A percentile compares a stretch with the other conserved stretches of the same genome.
These are phyloP conservation scores for Spongilla lacustris DNA, from an alignment of 37 sponge, comb jelly and placozoan genomes.

Conservation along the genomic window DNA sequence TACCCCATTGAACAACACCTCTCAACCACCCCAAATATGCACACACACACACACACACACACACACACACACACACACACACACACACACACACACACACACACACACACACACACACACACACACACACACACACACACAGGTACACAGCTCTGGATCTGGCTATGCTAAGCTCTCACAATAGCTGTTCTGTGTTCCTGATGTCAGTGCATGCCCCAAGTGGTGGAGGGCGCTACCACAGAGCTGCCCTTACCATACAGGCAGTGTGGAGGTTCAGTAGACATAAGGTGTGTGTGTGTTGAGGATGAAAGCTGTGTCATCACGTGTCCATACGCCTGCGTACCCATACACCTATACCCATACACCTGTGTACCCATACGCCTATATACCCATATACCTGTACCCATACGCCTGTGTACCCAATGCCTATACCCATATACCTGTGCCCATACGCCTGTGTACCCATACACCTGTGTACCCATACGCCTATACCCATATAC, in stretches of 20 bases:
- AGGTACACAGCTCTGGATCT: constrained; percentile 62
- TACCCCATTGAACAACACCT: neutral
- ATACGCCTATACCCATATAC: neutral
- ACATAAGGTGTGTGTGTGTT: constrained; percentile 36
- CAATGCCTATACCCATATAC: neutral
- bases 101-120: neutral
- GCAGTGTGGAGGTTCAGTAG: constrained; percentile 56
- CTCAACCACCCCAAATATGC: neutral
- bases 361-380: neutral
- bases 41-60: neutral
- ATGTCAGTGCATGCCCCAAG: constrained; percentile 43
- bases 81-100: constrained; percentile 13
- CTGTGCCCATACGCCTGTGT: neutral
- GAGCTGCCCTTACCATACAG: constrained; percentile 81
- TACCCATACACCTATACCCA: constrained; percentile 8
- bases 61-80: neutral
- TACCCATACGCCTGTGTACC: neutral
- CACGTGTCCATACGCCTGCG: neutral
- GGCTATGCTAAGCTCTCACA: constrained; percentile 43
- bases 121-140: neutral
- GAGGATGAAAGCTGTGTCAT: too few relatives aligned
- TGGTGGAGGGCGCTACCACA: constrained; percentile 63
- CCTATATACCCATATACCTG: neutral
- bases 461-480: neutral
- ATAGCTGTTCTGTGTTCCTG: constrained; percentile 47